A percentile compares a stretch with the other conserved stretches of the same genome.
Conservation (phyloP, 64 coral and sea anemone species). For the Dendrophyllia cribrosa region DNA sequence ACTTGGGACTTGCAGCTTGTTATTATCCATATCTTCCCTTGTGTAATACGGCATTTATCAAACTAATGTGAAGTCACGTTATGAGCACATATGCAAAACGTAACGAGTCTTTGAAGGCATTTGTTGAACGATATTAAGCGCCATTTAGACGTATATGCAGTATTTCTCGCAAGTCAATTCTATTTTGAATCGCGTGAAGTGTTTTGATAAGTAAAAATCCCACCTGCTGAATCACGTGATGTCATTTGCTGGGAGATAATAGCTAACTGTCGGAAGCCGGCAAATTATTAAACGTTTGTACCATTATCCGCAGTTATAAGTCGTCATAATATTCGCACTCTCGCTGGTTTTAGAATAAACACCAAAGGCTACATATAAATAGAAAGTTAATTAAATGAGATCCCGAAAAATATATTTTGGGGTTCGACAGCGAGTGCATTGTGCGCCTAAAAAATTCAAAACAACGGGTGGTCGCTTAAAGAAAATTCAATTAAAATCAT, state of each 20-base stretch:
- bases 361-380: no score
- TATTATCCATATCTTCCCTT: slow-evolving; percentile 13
- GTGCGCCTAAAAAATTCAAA: no score
- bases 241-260: not conserved
- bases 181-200: not conserved
- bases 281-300: not conserved
- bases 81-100: not conserved
- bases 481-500: no score
- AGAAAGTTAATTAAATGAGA: no score
- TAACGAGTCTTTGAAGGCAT: not conserved
- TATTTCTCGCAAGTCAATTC: not conserved
- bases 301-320: no score
- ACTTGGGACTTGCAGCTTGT: slow-evolving; percentile 31
- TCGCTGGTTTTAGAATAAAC: no score
- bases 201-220: slow-evolving; percentile 26
- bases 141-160: not conserved
- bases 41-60: slow-evolving; percentile 4
- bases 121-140: not conserved
- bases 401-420: no score
- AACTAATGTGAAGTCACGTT: not conserved
- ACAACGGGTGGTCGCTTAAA: no score
- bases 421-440: no score
- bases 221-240: slow-evolving; percentile 35
- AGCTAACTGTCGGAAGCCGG: not conserved
- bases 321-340: no score